phyloP scores from a whole-genome alignment of 2,797 vertebrate species.

The Discoglossus pictus region DNA sequence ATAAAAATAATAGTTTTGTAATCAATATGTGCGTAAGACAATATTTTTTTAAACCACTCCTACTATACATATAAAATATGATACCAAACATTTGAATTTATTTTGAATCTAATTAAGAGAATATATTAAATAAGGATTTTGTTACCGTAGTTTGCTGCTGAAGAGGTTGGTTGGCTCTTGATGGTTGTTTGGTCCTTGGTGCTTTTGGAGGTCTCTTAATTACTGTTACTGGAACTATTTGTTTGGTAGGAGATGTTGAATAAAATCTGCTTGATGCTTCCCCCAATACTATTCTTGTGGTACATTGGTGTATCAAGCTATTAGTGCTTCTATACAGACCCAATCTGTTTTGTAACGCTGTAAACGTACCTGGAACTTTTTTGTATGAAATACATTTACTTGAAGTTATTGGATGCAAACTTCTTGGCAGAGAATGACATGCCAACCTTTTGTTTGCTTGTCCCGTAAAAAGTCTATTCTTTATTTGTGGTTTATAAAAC shows the following conservation, averaged over 20 bases:
- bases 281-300: slow-evolving; percentile 3
- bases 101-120: no score
- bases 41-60: no score
- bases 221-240: slow-evolving; percentile 70
- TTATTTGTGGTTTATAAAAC: neutral
- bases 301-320: no score
- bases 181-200: slow-evolving; percentile 93
- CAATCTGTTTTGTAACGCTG: no score
- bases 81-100: no score
- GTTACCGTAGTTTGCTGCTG: slow-evolving; percentile 76
- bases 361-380: neutral
- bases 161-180: slow-evolving; percentile 83
- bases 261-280: slow-evolving; percentile 62
- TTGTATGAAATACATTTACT: neutral
- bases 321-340: neutral
- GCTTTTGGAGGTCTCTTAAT: slow-evolving; percentile 85
- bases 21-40: no score
- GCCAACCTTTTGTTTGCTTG: neutral
- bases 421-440: neutral
- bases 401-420: neutral
- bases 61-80: no score
- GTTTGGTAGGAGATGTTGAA: slow-evolving; percentile 65
- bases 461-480: neutral
- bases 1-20: no score
- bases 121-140: neutral